Evolutionary conservation across 1,140 invertebrate species (phyloP).

Genomic region (Diplogasteroides magnus): DNA sequence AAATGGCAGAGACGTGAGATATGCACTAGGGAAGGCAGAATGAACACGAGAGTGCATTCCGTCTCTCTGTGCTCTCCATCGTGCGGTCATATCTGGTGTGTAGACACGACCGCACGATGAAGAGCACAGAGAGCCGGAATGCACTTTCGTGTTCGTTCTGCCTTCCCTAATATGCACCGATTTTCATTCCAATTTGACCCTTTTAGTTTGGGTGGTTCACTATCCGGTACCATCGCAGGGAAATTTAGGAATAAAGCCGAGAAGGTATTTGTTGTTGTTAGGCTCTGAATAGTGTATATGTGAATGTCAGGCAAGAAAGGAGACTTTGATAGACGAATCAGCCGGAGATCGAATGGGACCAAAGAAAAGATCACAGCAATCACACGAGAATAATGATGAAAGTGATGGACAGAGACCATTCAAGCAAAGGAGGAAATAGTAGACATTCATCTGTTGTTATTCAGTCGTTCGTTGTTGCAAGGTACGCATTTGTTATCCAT

Average conservation of each 20-base stretch:
- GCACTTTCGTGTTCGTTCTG: not conserved
- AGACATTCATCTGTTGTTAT: not conserved
- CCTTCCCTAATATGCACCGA: too few species aligned
- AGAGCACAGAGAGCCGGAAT: too few species aligned
- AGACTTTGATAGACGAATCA: not conserved
- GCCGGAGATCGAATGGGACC: not conserved
- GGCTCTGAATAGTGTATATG: not conserved
- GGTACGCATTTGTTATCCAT: not conserved
- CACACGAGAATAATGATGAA: too few species aligned
- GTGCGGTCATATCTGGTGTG: not conserved
- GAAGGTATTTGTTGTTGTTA: not conserved
- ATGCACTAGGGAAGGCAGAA: not conserved
- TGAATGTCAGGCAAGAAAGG: not conserved
- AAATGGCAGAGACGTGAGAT: not conserved
- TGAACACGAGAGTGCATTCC: not conserved
- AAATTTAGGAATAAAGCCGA: not conserved
- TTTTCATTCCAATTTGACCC: not conserved
- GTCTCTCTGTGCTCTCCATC: not conserved
- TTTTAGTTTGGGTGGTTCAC: not conserved
- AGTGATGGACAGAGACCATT: not conserved
- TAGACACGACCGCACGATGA: too few species aligned
- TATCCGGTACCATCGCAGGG: not conserved
- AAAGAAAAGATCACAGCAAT: not conserved
- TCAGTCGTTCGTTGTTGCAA: not conserved
- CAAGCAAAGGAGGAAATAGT: too few species aligned